Percentiles rank a stretch among this genome's conserved stretches.
Conservation (phyloP, 2,888 invertebrate genomes). For the Boloria selene region DNA sequence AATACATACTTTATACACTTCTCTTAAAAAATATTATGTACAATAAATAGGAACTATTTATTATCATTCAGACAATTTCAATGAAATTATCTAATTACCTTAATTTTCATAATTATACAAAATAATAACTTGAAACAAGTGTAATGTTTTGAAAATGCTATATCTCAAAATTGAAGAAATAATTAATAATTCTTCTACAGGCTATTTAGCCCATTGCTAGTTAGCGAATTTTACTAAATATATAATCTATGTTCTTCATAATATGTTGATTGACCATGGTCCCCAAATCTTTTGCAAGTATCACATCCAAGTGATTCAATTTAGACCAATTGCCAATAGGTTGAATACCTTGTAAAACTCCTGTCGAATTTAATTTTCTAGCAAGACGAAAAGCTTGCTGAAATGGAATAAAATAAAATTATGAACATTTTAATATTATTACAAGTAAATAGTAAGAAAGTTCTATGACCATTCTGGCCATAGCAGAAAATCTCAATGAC, state of each 20-base stretch:
- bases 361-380: slow-evolving; percentile 53
- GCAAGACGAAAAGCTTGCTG: slow-evolving; percentile 70
- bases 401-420: slow-evolving; percentile 28
- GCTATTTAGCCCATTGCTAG: not conserved
- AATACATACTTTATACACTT: too few relatives aligned
- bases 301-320: slow-evolving; percentile 75
- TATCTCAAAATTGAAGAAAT: not conserved
- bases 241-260: slow-evolving; percentile 52
- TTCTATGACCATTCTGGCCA: too few relatives aligned
- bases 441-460: too few relatives aligned
- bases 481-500: too few relatives aligned
- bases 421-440: too few relatives aligned
- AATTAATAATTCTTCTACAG: not conserved
- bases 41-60: too few relatives aligned
- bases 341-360: slow-evolving; percentile 56
- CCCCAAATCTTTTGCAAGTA: slow-evolving; percentile 70
- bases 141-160: too few relatives aligned
- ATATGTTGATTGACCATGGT: slow-evolving; percentile 63
- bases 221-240: slow-evolving; percentile 64
- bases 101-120: too few relatives aligned
- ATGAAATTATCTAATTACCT: too few relatives aligned
- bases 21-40: too few relatives aligned
- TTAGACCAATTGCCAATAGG: slow-evolving; percentile 67
- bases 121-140: too few relatives aligned
- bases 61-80: too few relatives aligned